Percentiles rank a stretch among this genome's conserved stretches.
Conservation (phyloP, 2,888 invertebrate genomes). For the Mycalesis mineus region DNA sequence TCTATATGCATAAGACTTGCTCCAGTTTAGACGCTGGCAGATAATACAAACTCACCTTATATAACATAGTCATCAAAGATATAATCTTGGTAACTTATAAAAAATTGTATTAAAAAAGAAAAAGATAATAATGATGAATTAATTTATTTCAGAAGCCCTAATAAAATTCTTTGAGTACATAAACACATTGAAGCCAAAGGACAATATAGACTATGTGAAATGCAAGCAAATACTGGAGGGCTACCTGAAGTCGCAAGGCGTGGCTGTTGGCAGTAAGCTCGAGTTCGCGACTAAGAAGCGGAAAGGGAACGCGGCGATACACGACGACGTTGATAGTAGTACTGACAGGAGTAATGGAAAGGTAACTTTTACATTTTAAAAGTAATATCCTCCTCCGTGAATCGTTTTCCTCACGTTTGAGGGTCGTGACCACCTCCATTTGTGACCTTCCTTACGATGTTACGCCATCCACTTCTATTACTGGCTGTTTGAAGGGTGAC, state of each 20-base stretch:
- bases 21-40: too few species aligned
- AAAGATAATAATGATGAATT: background rate
- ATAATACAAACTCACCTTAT: too few species aligned
- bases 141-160: constrained; percentile 74
- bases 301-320: constrained; percentile 31
- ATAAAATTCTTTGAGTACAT: constrained; percentile 83
- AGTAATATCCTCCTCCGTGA: too few species aligned
- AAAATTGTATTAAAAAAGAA: background rate
- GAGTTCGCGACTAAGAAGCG: constrained; percentile 68
- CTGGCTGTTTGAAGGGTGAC: too few species aligned
- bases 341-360: constrained; percentile 23
- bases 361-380: background rate
- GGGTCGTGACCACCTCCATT: too few species aligned
- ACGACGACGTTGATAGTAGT: constrained; percentile 16
- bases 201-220: constrained; percentile 85
- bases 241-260: constrained; percentile 81
- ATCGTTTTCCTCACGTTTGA: too few species aligned
- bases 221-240: constrained; percentile 81
- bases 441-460: too few species aligned
- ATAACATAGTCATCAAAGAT: too few species aligned
- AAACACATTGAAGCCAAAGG: constrained; percentile 82
- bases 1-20: too few species aligned
- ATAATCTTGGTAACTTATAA: too few species aligned
- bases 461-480: too few species aligned
- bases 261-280: constrained; percentile 77